phyloP scores from a whole-genome alignment of 2,113 vertebrate genomes.

The Okapia johnstoni region DNA sequence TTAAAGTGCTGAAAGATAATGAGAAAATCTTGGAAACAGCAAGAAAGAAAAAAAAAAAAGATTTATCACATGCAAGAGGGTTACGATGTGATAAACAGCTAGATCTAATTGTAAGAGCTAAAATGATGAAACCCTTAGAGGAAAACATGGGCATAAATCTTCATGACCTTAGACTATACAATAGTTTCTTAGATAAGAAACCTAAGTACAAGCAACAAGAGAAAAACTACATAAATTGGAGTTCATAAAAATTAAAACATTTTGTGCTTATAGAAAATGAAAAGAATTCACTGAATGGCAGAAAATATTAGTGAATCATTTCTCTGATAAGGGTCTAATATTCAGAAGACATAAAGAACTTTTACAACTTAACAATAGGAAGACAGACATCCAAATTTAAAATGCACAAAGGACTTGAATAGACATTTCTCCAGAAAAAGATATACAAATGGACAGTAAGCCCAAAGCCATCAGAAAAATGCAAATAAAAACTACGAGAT shows the following conservation, averaged over 20 bases:
- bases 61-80: neutral
- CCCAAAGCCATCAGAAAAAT: neutral
- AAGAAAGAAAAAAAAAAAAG: neutral
- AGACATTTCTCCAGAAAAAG: neutral
- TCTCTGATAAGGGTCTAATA: neutral
- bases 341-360: neutral
- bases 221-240: neutral
- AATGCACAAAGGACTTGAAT: neutral
- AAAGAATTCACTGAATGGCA: neutral
- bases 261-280: neutral
- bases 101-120: neutral
- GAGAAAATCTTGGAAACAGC: neutral
- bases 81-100: neutral
- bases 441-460: neutral
- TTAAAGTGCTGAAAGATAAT: neutral
- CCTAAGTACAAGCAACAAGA: neutral
- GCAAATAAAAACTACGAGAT: neutral
- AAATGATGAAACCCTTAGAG: neutral
- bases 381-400: neutral
- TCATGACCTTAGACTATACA: neutral
- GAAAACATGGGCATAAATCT: neutral
- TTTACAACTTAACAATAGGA: neutral
- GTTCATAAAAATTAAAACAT: neutral
- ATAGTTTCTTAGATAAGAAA: neutral
- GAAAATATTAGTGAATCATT: neutral